phyloP scores from a whole-genome alignment of 1,140 invertebrate genomes.

The Drosophila busckii region DNA sequence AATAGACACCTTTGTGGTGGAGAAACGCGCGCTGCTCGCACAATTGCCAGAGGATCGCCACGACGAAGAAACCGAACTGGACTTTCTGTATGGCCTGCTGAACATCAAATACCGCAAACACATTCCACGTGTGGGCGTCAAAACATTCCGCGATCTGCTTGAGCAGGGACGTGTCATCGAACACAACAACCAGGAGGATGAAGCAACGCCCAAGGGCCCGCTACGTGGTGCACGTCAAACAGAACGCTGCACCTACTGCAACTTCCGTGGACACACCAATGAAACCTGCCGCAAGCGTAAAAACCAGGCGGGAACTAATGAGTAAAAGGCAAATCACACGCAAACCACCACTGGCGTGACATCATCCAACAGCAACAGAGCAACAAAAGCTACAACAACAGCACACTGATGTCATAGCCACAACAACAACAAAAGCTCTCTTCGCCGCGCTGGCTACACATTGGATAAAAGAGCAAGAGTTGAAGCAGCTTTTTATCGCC shows the following conservation, averaged over 20 bases:
- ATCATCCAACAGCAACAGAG: constrained; percentile 8
- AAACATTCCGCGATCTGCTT: constrained; percentile 59
- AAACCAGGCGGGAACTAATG: constrained; percentile 6
- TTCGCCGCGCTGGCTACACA: constrained; percentile 17
- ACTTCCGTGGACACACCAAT: constrained; percentile 57
- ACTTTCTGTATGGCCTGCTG: constrained; percentile 69
- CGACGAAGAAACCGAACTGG: constrained; percentile 68
- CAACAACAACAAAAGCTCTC: constrained; percentile 12
- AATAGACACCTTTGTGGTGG: constrained; percentile 70
- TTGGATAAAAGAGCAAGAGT: constrained; percentile 7
- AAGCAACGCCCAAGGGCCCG: constrained; percentile 19
- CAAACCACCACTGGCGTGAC: constrained; percentile 11
- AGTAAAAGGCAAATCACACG: constrained; percentile 17
- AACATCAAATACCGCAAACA: constrained; percentile 70
- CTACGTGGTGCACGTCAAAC: constrained; percentile 30
- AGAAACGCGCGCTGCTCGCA: constrained; percentile 70
- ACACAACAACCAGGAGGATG: constrained; percentile 54
- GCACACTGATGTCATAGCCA: constrained; percentile 6
- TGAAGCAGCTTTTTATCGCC: neutral
- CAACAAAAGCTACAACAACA: constrained; percentile 15
- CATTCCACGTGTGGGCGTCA: constrained; percentile 49
- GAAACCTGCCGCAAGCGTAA: constrained; percentile 54
- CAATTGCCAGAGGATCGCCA: constrained; percentile 66
- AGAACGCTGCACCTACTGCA: constrained; percentile 57
- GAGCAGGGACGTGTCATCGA: constrained; percentile 71